Conservation (phyloP, 2,888 invertebrate species). For the Eupithecia centaureata region DNA sequence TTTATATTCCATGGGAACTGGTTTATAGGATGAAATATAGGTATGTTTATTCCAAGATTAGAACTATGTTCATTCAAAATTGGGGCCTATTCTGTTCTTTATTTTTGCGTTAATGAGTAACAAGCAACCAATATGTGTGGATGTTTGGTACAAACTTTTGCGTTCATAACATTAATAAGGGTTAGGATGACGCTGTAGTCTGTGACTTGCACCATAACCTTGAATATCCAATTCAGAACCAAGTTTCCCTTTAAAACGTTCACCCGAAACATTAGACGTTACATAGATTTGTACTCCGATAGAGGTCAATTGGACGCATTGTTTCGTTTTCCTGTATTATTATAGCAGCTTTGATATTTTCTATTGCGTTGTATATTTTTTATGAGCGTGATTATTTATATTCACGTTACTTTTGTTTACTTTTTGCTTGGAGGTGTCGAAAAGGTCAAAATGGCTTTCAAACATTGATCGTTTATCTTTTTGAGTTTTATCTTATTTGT, state of each 20-base stretch:
- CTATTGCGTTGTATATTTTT: conserved; percentile 42
- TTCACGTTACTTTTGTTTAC: conserved; percentile 25
- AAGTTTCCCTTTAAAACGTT: conserved; percentile 74
- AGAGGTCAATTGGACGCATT: conserved; percentile 65
- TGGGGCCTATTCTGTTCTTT: no score
- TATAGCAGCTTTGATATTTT: conserved; percentile 46
- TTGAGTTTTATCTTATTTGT: neutral
- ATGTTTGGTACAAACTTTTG: no score
- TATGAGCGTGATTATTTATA: conserved; percentile 37
- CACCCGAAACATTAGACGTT: conserved; percentile 74
- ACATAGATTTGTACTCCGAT: conserved; percentile 72
- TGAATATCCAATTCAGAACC: conserved; percentile 70
- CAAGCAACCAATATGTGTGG: no score
- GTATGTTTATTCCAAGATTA: no score
- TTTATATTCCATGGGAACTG: no score
- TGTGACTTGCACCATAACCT: conserved; percentile 49
- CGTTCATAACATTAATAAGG: no score
- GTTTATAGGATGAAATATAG: no score
- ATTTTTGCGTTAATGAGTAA: no score
- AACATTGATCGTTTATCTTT: neutral
- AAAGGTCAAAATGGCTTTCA: neutral
- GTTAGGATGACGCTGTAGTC: conserved; percentile 24
- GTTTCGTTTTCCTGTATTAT: conserved; percentile 68
- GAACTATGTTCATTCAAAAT: no score
- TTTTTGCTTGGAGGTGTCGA: neutral